Evolutionary conservation across 2,888 invertebrate species (phyloP).

Genomic region (Cetonia aurata): DNA sequence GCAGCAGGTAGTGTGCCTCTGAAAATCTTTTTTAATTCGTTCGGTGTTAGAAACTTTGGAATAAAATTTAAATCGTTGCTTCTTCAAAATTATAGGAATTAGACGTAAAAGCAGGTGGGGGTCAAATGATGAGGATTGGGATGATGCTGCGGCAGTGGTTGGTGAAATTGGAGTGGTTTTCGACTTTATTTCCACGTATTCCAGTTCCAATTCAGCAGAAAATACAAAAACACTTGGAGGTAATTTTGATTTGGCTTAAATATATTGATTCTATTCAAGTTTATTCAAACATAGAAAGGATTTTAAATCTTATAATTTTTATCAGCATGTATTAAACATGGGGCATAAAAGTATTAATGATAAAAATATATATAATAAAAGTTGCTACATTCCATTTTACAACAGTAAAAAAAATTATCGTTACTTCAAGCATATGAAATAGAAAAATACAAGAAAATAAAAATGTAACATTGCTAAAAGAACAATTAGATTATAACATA

Average conservation of each 20-base stretch:
- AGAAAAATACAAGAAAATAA: no score
- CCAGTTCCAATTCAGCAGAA: constrained; percentile 98
- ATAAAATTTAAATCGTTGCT: constrained; percentile 5
- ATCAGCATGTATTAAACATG: no score
- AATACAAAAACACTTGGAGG: constrained; percentile 81
- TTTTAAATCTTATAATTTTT: no score
- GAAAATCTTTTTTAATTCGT: constrained; percentile 18
- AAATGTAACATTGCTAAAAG: no score
- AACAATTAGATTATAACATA: no score
- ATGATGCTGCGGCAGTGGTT: constrained; percentile 93
- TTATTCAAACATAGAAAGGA: no score
- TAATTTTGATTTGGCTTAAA: constrained; percentile 24
- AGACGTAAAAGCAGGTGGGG: constrained; percentile 98
- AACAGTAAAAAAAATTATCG: no score
- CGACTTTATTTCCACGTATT: constrained; percentile 97
- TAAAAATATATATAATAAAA: no score
- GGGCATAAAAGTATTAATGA: no score
- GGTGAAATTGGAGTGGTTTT: constrained; percentile 98
- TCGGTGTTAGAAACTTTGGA: constrained; percentile 1
- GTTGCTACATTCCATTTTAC: no score
- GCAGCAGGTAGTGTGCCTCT: constrained; percentile 62
- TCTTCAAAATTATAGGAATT: constrained; percentile 75
- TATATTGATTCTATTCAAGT: no score
- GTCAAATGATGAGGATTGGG: constrained; percentile 92
- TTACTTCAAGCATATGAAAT: no score